Base-by-base conservation (phyloP, 2,888 invertebrate genomes). In the Caenorhabditis imperialis region DNA sequence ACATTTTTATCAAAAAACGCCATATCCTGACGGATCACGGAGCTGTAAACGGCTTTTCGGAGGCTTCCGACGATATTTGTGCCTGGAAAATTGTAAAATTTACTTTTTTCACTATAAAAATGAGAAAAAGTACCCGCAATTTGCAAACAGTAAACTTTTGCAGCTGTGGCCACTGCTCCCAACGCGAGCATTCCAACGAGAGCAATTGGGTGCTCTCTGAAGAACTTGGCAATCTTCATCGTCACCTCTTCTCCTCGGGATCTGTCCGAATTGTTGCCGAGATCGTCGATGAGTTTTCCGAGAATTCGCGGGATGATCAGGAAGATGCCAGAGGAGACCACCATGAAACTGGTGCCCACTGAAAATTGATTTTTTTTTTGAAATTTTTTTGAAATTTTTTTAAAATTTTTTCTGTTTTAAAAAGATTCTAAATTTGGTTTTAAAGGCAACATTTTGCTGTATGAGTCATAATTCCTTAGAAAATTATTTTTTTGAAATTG, bases 241-340 rank as follows among this genome's bases (percentile, higher is more conserved):
- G 65, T 67, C 7, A 55, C 20, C 33, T 61, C 65, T 10, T 67
- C 61, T 20, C 37, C 20, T 23, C n/a, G 16, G 2, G 30, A 16
- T 10, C 10, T 7, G 1, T 33, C 27, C 0, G 23, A 47, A n/a
- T 74, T 27, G 22, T 69, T 75, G 7, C 75, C 75, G 38, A 76
- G 67, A 60, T 83, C 75, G 55, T 98, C 97, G 74, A 98, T 92
- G 16, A 97, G 92, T 90, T 93, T 93, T 5, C 97, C 97, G 75
- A 97, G 91, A 74, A 94, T 93, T 89, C 94, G 96, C 1, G 97
- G 97, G 22, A 97, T 93, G 14, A 93, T 93, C 93, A 97, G 94
- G 7, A 96, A 94, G 1, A 97, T 94, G 70, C 92, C 91, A 81
- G 96, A 96, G 0, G 96, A 96, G 48, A 97, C 90, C 10, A 94